Conservation (phyloP, 2,888 invertebrate species). For the Acleris emargana region DNA sequence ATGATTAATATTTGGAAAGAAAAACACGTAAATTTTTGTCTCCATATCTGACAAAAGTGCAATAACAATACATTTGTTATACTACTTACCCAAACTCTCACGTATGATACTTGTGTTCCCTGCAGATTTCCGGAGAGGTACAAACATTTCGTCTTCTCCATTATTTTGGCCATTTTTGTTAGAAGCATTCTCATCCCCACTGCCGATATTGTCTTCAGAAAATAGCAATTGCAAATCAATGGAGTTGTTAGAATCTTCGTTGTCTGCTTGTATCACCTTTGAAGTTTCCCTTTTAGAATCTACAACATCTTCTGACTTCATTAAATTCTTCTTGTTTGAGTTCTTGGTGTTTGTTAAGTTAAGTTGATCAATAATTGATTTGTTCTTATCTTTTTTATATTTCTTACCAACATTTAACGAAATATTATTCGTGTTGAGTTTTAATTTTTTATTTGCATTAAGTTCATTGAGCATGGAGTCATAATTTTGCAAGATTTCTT, state of each 20-base stretch:
- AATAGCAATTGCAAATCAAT: constrained; percentile 69
- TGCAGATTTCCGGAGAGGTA: constrained; percentile 61
- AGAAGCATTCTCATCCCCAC: constrained; percentile 45
- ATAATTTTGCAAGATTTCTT: constrained; percentile 68
- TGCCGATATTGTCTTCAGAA: constrained; percentile 68
- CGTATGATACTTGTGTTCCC: constrained; percentile 59
- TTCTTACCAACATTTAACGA: constrained; percentile 66
- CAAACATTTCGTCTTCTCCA: constrained; percentile 45
- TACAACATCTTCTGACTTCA: constrained; percentile 31
- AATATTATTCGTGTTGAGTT: constrained; percentile 50
- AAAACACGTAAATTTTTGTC: too few relatives aligned
- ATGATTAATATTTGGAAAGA: too few relatives aligned
- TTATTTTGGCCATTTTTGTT: constrained; percentile 38
- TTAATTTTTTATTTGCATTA: constrained; percentile 53
- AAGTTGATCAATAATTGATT: constrained; percentile 63
- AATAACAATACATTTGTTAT: background rate
- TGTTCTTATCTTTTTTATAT: constrained; percentile 51
- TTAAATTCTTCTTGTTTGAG: constrained; percentile 44
- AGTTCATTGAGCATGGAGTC: constrained; percentile 64
- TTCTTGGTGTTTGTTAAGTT: constrained; percentile 66
- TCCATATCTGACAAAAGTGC: too few relatives aligned
- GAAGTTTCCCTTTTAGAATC: constrained; percentile 38
- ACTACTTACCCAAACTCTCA: constrained; percentile 49
- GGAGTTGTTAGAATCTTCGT: constrained; percentile 60
- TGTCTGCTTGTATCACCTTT: constrained; percentile 33